Percentiles rank a stretch among this genome's conserved stretches.
These are phyloP conservation scores for Masticophis lateralis DNA, from an alignment of 2,797 vertebrate genomes.

Conservation along the genomic window DNA sequence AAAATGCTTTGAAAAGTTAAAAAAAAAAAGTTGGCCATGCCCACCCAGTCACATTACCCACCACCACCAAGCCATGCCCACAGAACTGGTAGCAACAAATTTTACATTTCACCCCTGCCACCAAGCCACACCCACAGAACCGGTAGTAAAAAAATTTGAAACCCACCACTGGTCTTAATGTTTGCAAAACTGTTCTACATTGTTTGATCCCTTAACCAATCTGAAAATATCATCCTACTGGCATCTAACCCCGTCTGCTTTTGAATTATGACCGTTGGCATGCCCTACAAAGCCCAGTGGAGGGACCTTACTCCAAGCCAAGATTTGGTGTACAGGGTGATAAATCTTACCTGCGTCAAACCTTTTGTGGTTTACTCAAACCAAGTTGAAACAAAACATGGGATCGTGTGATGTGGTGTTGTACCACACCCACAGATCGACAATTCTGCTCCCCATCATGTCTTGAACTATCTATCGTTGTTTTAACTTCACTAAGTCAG, in stretches of 20 bases:
- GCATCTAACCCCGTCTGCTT: background rate
- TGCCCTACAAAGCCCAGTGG: background rate
- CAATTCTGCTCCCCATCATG: background rate
- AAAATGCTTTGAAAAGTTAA: too few relatives aligned
- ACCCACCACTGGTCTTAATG: too few relatives aligned
- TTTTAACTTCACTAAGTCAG: background rate
- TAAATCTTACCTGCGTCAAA: background rate
- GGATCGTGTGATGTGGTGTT: rapidly evolving
- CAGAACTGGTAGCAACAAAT: too few relatives aligned
- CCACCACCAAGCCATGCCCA: too few relatives aligned
- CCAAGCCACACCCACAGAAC: too few relatives aligned
- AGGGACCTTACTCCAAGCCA: background rate
- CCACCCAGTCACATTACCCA: too few relatives aligned
- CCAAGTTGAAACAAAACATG: background rate
- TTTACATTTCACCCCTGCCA: too few relatives aligned
- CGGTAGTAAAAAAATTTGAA: too few relatives aligned
- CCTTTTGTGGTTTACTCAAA: background rate
- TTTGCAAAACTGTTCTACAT: too few relatives aligned
- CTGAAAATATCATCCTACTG: background rate
- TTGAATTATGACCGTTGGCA: background rate
- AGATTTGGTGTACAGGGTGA: background rate
- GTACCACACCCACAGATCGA: background rate
- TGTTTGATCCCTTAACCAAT: background rate
- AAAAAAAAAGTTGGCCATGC: too few relatives aligned
- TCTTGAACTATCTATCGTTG: background rate